Evolutionary conservation across 2,797 vertebrate species (phyloP).

Genomic region (Novumbra hubbsi): DNA sequence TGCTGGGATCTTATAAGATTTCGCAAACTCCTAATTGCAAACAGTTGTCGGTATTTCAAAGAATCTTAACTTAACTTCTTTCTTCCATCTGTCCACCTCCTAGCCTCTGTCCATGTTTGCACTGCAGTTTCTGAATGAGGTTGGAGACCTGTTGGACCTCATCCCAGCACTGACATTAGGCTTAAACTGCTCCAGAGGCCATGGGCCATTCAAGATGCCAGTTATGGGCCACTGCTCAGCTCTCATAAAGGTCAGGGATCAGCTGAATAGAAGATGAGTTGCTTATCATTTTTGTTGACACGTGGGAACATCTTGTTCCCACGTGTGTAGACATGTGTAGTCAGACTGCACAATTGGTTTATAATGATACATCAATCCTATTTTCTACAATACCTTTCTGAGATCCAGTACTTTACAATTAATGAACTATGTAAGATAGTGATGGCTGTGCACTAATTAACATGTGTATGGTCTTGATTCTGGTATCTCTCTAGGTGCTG

Average conservation of each 20-base stretch:
- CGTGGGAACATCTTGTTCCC: neutral
- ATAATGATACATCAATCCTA: neutral
- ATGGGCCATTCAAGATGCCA: slow-evolving; percentile 67
- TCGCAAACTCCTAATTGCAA: neutral
- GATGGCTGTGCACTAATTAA: neutral
- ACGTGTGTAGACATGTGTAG: neutral
- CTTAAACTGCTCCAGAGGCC: slow-evolving; percentile 56
- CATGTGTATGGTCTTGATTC: slow-evolving; percentile 9
- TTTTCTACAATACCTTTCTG: neutral
- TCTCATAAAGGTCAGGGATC: slow-evolving; percentile 86
- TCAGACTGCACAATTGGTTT: neutral
- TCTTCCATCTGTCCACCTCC: slow-evolving; percentile 21
- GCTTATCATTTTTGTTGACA: neutral
- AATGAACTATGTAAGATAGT: neutral
- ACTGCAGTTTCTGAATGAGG: slow-evolving; percentile 82
- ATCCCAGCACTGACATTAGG: slow-evolving; percentile 77
- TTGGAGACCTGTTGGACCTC: slow-evolving; percentile 84
- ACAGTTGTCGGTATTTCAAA: neutral
- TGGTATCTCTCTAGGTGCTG: slow-evolving; percentile 72
- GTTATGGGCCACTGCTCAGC: slow-evolving; percentile 91
- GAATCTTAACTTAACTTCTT: neutral
- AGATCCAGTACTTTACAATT: neutral
- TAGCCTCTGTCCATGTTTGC: slow-evolving; percentile 81
- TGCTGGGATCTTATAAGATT: neutral
- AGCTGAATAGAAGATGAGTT: slow-evolving; percentile 18